Conservation (phyloP, 1,140 invertebrate genomes). For the Elysia chlorotica region DNA sequence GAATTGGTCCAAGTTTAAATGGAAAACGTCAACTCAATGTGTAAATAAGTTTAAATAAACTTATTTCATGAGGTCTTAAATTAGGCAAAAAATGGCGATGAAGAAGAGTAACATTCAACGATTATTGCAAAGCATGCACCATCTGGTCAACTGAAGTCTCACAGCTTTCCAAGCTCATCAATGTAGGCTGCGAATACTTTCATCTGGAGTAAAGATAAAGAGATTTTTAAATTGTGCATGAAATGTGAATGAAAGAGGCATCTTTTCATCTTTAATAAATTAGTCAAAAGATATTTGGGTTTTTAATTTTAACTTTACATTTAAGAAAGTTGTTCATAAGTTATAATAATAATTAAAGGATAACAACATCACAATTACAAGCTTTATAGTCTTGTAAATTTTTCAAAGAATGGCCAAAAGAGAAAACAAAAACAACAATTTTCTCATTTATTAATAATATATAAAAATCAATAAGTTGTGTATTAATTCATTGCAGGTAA, state of each 20-base stretch:
- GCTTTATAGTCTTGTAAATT: too few species aligned
- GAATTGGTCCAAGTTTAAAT: not conserved
- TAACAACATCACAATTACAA: not conserved
- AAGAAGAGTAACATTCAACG: not conserved
- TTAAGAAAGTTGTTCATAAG: not conserved
- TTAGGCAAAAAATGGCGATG: not conserved
- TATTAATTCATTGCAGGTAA: too few species aligned
- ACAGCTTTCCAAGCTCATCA: slow-evolving; percentile 73
- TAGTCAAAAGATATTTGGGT: not conserved
- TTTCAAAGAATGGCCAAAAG: too few species aligned
- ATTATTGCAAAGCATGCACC: not conserved
- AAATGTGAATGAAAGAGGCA: not conserved
- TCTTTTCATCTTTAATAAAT: not conserved
- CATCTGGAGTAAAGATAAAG: slow-evolving; percentile 71
- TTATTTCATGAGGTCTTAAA: not conserved
- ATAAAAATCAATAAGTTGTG: too few species aligned
- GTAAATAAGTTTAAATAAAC: not conserved
- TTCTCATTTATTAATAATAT: too few species aligned
- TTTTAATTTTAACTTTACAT: not conserved
- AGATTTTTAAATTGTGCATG: slow-evolving; percentile 2
- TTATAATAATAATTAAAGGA: not conserved
- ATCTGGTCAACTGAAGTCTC: not conserved
- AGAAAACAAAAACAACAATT: too few species aligned
- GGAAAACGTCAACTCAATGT: not conserved
- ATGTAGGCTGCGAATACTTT: slow-evolving; percentile 86